Conservation (phyloP, 2,797 vertebrate species). For the Macropodus opercularis region DNA sequence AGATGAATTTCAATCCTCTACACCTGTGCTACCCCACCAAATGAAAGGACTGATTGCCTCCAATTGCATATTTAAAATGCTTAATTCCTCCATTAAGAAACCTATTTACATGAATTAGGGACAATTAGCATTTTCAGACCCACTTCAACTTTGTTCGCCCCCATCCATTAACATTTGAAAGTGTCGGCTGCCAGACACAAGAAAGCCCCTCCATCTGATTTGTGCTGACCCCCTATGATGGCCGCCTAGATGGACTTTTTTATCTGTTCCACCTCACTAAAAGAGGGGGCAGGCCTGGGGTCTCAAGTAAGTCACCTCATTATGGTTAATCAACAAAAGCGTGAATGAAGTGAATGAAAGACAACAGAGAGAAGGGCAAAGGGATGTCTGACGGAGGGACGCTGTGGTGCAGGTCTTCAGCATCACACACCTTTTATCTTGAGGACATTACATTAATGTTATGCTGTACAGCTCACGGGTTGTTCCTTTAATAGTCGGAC, state of each 20-base stretch:
- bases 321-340: conserved; percentile 81
- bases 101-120: conserved; percentile 88
- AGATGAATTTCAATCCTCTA: conserved; percentile 85
- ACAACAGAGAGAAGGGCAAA: conserved; percentile 70
- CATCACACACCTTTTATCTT: conserved; percentile 58
- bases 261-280: conserved; percentile 62
- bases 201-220: conserved; percentile 86
- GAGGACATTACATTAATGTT: conserved; percentile 58
- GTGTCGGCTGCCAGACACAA: conserved; percentile 89
- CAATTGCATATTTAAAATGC: conserved; percentile 86
- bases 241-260: conserved; percentile 69
- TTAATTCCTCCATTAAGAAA: conserved; percentile 88
- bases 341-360: conserved; percentile 63
- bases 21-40: conserved; percentile 84
- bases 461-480: conserved; percentile 31
- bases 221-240: conserved; percentile 76
- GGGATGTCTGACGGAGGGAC: conserved; percentile 48
- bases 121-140: conserved; percentile 88
- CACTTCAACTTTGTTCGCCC: conserved; percentile 88
- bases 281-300: conserved; percentile 59
- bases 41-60: conserved; percentile 85
- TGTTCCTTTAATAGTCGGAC: conserved; percentile 34
- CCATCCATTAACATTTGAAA: conserved; percentile 91
- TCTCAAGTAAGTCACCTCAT: conserved; percentile 74
- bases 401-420: conserved; percentile 55